Evolutionary conservation across 2,113 vertebrate species (phyloP), one percentile per base, ranked within the genome.

Genomic region (Dunckerocampus dactyliophorus): DNA sequence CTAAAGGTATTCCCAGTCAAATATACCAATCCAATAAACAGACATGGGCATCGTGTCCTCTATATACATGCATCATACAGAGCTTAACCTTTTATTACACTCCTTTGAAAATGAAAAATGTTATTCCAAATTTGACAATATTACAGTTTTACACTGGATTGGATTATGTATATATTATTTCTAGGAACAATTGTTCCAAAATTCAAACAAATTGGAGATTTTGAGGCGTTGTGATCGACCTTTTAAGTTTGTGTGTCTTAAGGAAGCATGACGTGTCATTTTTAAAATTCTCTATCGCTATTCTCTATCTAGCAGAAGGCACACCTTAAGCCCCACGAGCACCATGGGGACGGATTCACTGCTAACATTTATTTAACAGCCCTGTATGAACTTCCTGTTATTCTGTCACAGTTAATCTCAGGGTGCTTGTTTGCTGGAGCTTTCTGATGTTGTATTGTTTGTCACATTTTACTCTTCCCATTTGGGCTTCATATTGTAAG

Each of bases 241-340:
- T 15, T 24, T 53, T 17, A 11, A 31, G 17, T 12, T 57, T 22
- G 4, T 19, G 13, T 24, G 39, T 43, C 13, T 43, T 43, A 13
- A 43, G 39, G 39, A 43, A 14, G 31, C 3, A 43, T 37, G 34
- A 6, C 9, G 34, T 37, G 34, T 37, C 34, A n/a, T n/a, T 34
- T 34, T 34, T 9, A 22, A 22, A 16, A 55, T 58, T 62, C 58
- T 46, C 43, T 60, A n/a, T n/a, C n/a, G n/a, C 20, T 59, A 6
- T 39, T 51, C 42, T 61, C 58, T 63, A 62, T 56, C 47, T 20
- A 76, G 31, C 10, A 24, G 22, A 39, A 6, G 13, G 6, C 6
- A 10, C 7, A 55, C 16, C 17, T 37, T 13, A 22, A 63, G 2
- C 50, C 17, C 22, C 42, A 12, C 17, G 5, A 37, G 21, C 56